phyloP scores from a whole-genome alignment of 1,140 invertebrate species.

The Dendrolimus punctatus region DNA sequence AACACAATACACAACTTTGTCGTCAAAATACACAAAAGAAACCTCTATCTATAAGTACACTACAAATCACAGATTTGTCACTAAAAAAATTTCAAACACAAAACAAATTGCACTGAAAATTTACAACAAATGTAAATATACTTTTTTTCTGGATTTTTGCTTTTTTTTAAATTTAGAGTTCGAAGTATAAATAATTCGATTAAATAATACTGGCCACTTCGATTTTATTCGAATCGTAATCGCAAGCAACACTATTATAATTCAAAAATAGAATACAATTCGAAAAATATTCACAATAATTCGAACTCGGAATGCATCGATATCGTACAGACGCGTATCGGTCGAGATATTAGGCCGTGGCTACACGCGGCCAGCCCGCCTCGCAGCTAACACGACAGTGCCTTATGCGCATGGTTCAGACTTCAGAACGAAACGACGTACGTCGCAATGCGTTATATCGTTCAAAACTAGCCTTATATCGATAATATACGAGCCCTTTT shows the following conservation, averaged over 20 bases:
- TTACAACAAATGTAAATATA: too few relatives aligned
- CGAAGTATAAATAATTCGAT: conserved; percentile 1
- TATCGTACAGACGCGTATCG: conserved; percentile 1
- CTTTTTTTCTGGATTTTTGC: too few relatives aligned
- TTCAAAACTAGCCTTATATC: conserved; percentile 31
- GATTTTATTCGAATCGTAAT: too few relatives aligned
- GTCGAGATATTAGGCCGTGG: too few relatives aligned
- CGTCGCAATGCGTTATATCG: conserved; percentile 56
- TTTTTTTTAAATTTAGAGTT: not conserved
- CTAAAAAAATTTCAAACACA: too few relatives aligned
- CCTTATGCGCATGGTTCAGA: conserved; percentile 51
- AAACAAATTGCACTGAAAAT: too few relatives aligned
- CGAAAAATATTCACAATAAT: conserved; percentile 3
- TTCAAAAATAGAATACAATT: conserved; percentile 3
- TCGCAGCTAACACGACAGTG: conserved; percentile 30
- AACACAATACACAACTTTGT: too few relatives aligned
- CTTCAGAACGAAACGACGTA: conserved; percentile 40
- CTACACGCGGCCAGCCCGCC: conserved; percentile 13
- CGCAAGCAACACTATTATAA: not conserved
- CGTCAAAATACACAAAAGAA: too few relatives aligned
- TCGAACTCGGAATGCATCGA: conserved; percentile 11
- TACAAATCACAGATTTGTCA: too few relatives aligned
- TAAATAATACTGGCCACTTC: not conserved
- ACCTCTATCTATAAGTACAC: too few relatives aligned
- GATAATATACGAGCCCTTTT: conserved; percentile 9